Evolutionary conservation across 2,113 vertebrate genomes (phyloP), one percentile per base, ranked within the genome.

Genomic region (Anhinga anhinga): DNA sequence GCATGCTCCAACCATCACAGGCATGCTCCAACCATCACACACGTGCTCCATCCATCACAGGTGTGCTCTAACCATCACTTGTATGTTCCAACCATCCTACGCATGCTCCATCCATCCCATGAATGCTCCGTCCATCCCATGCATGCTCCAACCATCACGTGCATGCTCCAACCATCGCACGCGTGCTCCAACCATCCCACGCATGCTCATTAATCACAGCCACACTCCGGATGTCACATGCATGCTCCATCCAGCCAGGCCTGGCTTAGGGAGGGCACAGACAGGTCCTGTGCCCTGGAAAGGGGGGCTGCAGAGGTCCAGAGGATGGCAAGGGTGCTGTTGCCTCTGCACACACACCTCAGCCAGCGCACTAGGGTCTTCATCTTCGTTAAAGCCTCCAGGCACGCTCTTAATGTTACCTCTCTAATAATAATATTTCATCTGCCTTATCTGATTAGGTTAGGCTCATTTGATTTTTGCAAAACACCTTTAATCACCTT

Each of bases 401-500:
- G 86, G 80, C 82, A 8, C 20, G 34, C 52, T 83, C 62, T 47
- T 83, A 70, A 67, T 47, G 56, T 62, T 80, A 58, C 82, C 91
- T 79, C 93, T 66, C 77, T 80, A 88, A 85, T 92, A 87, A 69
- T 70, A 94, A 77, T 86, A 93, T 90, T 95, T 92, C 93, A 58
- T 92, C 90, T 91, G 74, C 67, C 67, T 95, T 29, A 85, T 92
- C 82, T 85, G 87, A 93, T 90, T 49, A 90, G 82, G 56, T 95
- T 61, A 80, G 66, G 50, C 90, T 96, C 95, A 50, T 88, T 93
- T 82, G 85, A 92, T 69, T 91, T 83, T 86, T 73, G 73, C 95
- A 92, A 88, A 95, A 93, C 95, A 88, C 96, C 92, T 94, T 96
- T 88, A 90, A 92, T 88, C 96, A 94, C 96, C 96, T 78, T 7